Evolutionary conservation across 1,140 invertebrate species (phyloP), one percentile per base, ranked within the genome.

Genomic region (Sinonovacula constricta): DNA sequence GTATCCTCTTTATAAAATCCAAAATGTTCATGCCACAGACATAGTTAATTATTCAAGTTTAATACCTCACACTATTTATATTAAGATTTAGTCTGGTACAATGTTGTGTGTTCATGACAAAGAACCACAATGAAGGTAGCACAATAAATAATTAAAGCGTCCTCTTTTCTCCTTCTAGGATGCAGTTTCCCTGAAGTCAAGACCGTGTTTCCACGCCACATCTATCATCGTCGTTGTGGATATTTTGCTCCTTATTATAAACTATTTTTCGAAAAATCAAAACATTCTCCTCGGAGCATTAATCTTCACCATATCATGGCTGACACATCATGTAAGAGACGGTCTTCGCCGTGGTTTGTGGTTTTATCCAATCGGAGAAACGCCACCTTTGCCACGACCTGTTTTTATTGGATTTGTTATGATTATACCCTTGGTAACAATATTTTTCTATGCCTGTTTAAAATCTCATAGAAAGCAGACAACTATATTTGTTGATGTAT

Each of bases 261-360:
- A 70, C 10, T 26, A 51, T 18, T 36, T 79, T 14, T 59, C 80
- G 10, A 39, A 66, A 15, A 22, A 36, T 0, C 18, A 26, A 3
- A 33, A 2, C 14, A n/a, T 71, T 0, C 34, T 56, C 28, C 72
- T 51, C 24, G 28, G 80, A 10, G 51, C 75, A 10, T 74, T 84
- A 51, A 59, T 88, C 24, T 82, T 87, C 49, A 51, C 86, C 2
- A 79, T 85, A 18, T 82, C 89, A 0, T 83, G 80, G 65, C 65
- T 87, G 24, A 85, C 86, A 24, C 90, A 91, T 71, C 89, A 91
- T 68, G 59, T 89, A 14, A 71, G 89, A 49, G 90, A 91, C 77
- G 87, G 79, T 2, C 33, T 70, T 57, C 70, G 88, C 34, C 75
- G 84, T 18, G 90, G 90, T 7, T 70, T 90, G 10, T 88, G 87